phyloP scores from a whole-genome alignment of 1,140 invertebrate genomes.

The Rhysida immarginata region DNA sequence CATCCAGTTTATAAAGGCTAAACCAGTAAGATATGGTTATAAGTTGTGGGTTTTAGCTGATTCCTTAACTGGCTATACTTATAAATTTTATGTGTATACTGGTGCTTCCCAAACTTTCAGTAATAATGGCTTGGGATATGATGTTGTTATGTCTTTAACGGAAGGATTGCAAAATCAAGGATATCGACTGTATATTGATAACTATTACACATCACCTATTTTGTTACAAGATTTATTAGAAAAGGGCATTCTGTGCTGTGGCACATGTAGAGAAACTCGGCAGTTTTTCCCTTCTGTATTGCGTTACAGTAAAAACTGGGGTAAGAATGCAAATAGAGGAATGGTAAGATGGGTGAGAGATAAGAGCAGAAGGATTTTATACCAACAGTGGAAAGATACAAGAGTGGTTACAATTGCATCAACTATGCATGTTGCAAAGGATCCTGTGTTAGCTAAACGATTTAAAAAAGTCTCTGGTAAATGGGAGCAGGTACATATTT shows the following conservation, averaged over 20 bases:
- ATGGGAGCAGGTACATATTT: too few species aligned
- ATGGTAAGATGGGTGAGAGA: too few species aligned
- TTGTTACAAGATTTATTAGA: neutral
- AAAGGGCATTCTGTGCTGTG: too few species aligned
- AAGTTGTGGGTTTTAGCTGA: neutral
- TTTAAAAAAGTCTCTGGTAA: too few species aligned
- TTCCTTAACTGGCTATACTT: neutral
- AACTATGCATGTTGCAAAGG: neutral
- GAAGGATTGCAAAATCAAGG: neutral
- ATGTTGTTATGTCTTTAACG: neutral
- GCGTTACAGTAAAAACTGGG: neutral
- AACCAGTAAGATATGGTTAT: neutral
- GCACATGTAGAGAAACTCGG: neutral
- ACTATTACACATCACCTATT: neutral
- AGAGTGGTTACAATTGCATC: neutral
- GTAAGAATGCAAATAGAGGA: neutral
- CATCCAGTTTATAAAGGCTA: neutral
- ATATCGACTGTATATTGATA: neutral
- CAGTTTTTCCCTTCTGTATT: neutral
- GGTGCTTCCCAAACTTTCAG: neutral
- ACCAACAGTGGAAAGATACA: neutral
- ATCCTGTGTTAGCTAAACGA: neutral
- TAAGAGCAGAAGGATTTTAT: too few species aligned
- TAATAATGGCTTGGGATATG: neutral
- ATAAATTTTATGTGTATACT: neutral